Evolutionary conservation across 2,797 vertebrate genomes (phyloP), one percentile per base, ranked within the genome.

Genomic region (Sebastes kiyomatsui): DNA sequence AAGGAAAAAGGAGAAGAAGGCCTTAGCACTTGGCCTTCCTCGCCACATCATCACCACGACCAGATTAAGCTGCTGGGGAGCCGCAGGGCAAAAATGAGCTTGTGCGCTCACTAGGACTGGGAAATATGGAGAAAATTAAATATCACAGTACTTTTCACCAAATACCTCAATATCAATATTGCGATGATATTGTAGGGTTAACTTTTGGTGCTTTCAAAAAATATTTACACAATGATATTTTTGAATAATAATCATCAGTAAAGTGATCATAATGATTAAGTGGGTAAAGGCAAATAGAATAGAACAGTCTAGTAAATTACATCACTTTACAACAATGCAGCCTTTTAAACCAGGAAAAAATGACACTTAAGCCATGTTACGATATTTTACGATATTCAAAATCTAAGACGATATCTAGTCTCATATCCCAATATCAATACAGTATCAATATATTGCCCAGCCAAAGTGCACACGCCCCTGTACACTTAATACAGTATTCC

Each of bases 111-210:
- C 14, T 16, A 42, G 14, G 38, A 42, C 38, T 42, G 38, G 6
- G 38, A 0, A 1, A 42, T 42, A 42, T 16, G 14, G 14, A 42
- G 38, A 6, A 16, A 16, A 42, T 42, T 42, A 38, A 61, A 61
- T 33, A 33, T 12, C 28, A n/a, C 59, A 33, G 0, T n/a, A 61
- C 1, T 32, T 61, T 12, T 38, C 0, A 38, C 35, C 35, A 38
- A 38, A 14, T 38, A 38, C 35, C 35, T 38, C 35, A 38, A 38
- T 1, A 38, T 38, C 35, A 38, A 38, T 38, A 38, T 59, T 16
- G 25, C 25, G 25, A 58, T 0, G 7, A 58, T 55, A 58, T 28
- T 28, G 56, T 0, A 59, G 35, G 0, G 13, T 38, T 38, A 25
- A 35, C 5, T 25, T 55, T 18, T 49, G 18, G 38, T 25, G 55